Percentiles rank a stretch among this genome's conserved stretches.
These are phyloP conservation scores for Solea senegalensis DNA, from an alignment of 2,113 vertebrate genomes.

Conservation along the genomic window DNA sequence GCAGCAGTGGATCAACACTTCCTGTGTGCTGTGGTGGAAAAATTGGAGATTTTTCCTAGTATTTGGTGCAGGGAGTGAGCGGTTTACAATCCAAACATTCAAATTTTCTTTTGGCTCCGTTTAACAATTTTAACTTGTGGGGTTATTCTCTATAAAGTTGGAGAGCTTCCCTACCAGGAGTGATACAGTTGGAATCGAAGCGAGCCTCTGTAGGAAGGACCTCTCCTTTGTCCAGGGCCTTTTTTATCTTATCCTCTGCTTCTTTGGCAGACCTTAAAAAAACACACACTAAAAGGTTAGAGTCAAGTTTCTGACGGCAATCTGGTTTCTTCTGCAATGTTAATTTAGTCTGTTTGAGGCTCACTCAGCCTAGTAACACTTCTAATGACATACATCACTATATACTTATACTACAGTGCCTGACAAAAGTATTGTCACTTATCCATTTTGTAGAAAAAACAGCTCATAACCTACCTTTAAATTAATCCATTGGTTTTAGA, in stretches of 20 bases:
- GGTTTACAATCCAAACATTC: not conserved
- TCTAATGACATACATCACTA: no score
- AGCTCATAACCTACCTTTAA: no score
- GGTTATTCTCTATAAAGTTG: not conserved
- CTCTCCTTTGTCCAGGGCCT: conserved; percentile 97
- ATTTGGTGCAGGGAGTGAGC: no score
- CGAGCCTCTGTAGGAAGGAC: conserved; percentile 93
- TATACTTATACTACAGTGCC: no score
- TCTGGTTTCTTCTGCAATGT: not conserved
- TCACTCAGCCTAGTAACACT: not conserved
- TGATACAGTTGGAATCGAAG: conserved; percentile 99
- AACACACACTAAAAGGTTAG: conserved; percentile 22
- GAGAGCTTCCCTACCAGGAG: conserved; percentile 85
- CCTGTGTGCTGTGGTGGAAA: no score
- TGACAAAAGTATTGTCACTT: no score
- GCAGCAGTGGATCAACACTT: no score
- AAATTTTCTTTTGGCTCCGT: not conserved
- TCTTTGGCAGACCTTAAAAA: conserved; percentile 93
- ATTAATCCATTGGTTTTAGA: no score
- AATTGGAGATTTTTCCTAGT: no score
- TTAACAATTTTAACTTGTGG: not conserved
- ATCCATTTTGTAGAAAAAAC: no score
- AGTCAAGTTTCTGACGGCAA: conserved; percentile 4
- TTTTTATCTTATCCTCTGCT: conserved; percentile 98
- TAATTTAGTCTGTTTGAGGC: conserved; percentile 1